phyloP scores from a whole-genome alignment of 2,888 invertebrate genomes.

The Tiphia femorata region DNA sequence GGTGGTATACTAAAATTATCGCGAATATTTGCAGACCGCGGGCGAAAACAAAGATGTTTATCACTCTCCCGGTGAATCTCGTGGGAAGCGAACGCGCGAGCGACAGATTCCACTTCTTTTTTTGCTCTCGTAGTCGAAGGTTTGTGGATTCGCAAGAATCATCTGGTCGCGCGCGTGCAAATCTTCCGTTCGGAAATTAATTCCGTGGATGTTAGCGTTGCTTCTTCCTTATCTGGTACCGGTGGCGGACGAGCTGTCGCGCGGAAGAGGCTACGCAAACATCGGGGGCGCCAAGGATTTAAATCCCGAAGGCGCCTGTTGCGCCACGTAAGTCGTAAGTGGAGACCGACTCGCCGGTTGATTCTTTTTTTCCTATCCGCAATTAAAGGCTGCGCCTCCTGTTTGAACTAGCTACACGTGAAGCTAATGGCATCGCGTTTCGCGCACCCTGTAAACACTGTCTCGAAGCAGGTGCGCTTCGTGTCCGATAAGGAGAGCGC shows the following conservation, averaged over 20 bases:
- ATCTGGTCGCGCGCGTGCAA: no score
- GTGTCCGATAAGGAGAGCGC: not conserved
- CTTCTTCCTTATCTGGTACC: constrained; percentile 22
- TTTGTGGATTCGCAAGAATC: no score
- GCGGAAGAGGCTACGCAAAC: constrained; percentile 24
- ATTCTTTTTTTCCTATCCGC: not conserved
- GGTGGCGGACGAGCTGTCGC: constrained; percentile 7
- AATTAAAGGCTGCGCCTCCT: not conserved
- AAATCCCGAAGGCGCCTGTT: constrained; percentile 20
- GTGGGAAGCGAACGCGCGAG: no score
- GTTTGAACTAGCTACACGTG: not conserved
- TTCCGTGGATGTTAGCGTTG: no score
- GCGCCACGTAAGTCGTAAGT: no score
- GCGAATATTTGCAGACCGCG: no score
- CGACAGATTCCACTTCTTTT: no score
- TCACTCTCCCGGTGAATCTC: no score
- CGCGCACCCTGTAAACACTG: not conserved
- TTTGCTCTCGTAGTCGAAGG: no score
- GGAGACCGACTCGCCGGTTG: not conserved
- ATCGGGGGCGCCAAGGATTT: constrained; percentile 16
- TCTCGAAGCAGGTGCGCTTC: not conserved
- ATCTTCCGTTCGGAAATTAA: no score
- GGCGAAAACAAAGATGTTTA: no score
- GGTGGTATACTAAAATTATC: no score
- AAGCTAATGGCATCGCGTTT: not conserved